Percentiles rank a stretch among this genome's conserved stretches.
These are phyloP conservation scores for Bombus cullumanus DNA, from an alignment of 1,140 invertebrate species.

Conservation along the genomic window DNA sequence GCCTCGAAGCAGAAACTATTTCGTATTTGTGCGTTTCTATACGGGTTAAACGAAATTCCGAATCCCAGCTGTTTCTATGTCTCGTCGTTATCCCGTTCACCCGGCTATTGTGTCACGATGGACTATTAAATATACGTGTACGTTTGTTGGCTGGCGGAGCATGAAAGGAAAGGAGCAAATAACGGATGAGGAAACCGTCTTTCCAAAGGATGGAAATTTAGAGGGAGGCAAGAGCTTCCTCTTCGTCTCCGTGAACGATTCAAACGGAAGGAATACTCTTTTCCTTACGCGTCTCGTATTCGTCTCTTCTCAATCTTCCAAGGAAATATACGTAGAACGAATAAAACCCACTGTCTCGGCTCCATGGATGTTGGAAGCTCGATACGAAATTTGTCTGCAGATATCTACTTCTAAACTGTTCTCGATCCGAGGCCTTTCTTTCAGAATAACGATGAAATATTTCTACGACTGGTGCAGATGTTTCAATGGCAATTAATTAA, in stretches of 20 bases:
- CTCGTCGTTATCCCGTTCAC: background rate
- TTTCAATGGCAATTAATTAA: background rate
- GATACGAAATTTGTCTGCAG: background rate
- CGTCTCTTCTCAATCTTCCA: background rate
- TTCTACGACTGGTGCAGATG: background rate
- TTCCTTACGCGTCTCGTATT: background rate
- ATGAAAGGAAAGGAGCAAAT: conserved; percentile 7
- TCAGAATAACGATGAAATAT: background rate
- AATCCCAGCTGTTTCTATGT: background rate
- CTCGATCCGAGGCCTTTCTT: background rate
- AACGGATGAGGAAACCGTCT: background rate
- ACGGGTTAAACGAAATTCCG: conserved; percentile 24
- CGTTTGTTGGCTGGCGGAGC: background rate
- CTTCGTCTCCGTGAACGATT: background rate
- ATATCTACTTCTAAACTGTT: background rate
- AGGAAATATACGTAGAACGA: background rate
- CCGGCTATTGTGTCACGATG: conserved; percentile 17
- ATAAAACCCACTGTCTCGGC: background rate
- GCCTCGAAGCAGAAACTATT: background rate
- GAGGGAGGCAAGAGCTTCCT: background rate
- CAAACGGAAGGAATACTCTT: conserved; percentile 5
- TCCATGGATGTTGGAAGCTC: background rate
- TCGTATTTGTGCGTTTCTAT: background rate
- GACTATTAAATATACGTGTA: conserved; percentile 22
- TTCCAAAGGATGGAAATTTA: conserved; percentile 1